Percentiles rank a stretch among this genome's conserved stretches.
These are phyloP conservation scores for Aplochiton taeniatus DNA, from an alignment of 2,797 vertebrate genomes.

Conservation along the genomic window DNA sequence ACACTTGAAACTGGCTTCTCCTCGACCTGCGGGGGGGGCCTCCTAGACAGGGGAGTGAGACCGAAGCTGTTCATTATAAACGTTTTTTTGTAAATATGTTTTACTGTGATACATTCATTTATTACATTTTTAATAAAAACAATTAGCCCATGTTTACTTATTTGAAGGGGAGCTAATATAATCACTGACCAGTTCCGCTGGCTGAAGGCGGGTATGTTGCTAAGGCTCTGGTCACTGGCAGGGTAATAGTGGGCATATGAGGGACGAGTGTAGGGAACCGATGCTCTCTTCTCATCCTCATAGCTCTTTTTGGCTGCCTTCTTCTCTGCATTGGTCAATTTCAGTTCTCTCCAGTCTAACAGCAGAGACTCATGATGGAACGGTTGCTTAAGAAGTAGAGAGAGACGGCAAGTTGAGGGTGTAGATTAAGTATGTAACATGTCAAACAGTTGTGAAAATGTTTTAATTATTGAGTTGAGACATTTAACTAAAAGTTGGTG, in stretches of 20 bases:
- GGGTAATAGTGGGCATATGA: conserved; percentile 98
- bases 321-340: conserved; percentile 92
- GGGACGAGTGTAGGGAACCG: conserved; percentile 92
- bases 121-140: no score
- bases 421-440: no score
- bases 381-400: conserved; percentile 78
- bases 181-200: conserved; percentile 92
- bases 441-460: not conserved
- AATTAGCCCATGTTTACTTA: no score
- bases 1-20: conserved; percentile 89
- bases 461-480: no score
- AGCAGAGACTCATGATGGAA: conserved; percentile 97
- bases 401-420: not conserved
- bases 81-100: not conserved
- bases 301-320: conserved; percentile 95
- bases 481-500: no score
- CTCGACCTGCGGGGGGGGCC: conserved; percentile 83
- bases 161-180: no score
- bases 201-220: conserved; percentile 94
- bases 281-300: conserved; percentile 94
- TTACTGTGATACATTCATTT: no score
- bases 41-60: conserved; percentile 69
- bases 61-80: not conserved
- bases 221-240: conserved; percentile 92
- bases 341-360: conserved; percentile 92